A percentile compares a stretch with the other conserved stretches of the same genome.
Evolutionary conservation across 2,797 vertebrate species (phyloP).

Genomic region (Cossypha dichroa): DNA sequence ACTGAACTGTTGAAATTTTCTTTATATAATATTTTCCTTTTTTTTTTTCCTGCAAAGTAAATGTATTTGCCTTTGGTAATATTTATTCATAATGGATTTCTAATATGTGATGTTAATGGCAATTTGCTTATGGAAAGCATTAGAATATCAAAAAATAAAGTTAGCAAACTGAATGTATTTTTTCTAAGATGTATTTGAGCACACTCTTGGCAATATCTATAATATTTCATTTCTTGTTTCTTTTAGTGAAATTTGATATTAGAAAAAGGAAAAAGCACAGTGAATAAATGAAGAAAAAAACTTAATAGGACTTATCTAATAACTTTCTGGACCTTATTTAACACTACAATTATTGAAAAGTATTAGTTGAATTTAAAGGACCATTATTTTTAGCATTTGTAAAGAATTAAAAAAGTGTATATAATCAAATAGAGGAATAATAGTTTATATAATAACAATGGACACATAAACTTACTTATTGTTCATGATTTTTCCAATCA

Average conservation of each 20-base stretch:
- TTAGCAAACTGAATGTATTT: neutral
- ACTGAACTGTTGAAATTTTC: neutral
- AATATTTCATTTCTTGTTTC: neutral
- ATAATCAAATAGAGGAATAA: neutral
- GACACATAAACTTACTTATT: neutral
- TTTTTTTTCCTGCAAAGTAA: neutral
- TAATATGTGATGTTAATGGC: neutral
- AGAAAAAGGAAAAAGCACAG: neutral
- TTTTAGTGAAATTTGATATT: neutral
- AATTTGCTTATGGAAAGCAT: neutral
- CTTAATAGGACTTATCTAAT: neutral
- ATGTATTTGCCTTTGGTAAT: neutral
- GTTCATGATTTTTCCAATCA: neutral
- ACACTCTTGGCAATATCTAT: neutral
- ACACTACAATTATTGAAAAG: neutral
- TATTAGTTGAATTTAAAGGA: neutral
- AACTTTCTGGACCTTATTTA: neutral
- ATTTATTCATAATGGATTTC: neutral
- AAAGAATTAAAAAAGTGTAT: neutral
- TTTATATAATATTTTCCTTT: neutral
- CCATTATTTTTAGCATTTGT: neutral
- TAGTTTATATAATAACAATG: neutral
- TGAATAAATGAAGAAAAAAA: neutral
- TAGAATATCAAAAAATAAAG: neutral
- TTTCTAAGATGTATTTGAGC: neutral